These are phyloP conservation scores for Isurus oxyrinchus DNA, from an alignment of 2,113 vertebrate species.

Conservation along the genomic window DNA sequence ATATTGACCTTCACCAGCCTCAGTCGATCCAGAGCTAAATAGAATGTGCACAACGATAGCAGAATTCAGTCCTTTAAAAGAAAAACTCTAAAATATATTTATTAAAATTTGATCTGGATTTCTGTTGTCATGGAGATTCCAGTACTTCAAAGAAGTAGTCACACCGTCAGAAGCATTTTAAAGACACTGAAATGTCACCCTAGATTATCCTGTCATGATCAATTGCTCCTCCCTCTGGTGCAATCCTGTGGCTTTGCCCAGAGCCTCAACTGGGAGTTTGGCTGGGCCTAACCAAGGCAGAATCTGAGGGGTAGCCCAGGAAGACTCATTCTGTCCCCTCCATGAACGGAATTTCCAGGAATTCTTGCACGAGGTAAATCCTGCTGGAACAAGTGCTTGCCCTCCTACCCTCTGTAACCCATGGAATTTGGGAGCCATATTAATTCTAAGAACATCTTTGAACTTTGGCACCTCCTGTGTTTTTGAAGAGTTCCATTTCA, in stretches of 20 bases:
- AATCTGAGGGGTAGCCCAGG: not conserved
- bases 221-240: not conserved
- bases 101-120: not conserved
- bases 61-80: not conserved
- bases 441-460: not conserved
- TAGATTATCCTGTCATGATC: too few species aligned
- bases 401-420: not conserved
- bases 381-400: not conserved
- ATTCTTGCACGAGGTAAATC: not conserved
- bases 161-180: not conserved
- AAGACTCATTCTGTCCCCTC: not conserved
- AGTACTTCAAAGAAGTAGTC: not conserved
- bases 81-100: not conserved
- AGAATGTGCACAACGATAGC: not conserved
- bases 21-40: not conserved
- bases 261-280: not conserved
- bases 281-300: not conserved
- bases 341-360: not conserved
- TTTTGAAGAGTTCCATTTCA: not conserved
- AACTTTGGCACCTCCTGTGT: not conserved
- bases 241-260: not conserved
- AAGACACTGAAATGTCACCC: too few species aligned
- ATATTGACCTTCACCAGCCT: not conserved
- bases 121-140: not conserved
- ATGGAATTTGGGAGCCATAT: not conserved